phyloP scores from a whole-genome alignment of 1,140 invertebrate species.

The Papilio aristodemus region DNA sequence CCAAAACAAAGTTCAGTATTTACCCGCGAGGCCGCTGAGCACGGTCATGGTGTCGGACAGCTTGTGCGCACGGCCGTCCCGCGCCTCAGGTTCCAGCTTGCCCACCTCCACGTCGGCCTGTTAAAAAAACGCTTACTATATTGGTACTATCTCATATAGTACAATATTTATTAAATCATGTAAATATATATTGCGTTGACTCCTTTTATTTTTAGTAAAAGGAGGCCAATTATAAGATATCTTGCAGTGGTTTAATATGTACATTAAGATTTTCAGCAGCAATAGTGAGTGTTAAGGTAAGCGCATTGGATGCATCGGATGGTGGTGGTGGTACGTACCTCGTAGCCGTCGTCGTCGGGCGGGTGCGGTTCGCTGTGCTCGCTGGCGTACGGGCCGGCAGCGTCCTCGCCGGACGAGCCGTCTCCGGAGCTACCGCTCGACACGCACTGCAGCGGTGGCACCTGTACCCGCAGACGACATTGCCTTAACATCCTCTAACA shows the following conservation, averaged over 20 bases:
- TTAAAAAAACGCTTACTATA: constrained; percentile 32
- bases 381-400: constrained; percentile 70
- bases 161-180: too few species aligned
- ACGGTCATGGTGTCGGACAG: constrained; percentile 52
- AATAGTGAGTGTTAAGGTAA: too few species aligned
- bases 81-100: constrained; percentile 52
- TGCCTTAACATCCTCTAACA: constrained; percentile 7
- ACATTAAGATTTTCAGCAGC: too few species aligned
- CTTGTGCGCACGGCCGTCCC: constrained; percentile 47
- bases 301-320: too few species aligned
- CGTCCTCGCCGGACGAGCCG: constrained; percentile 80
- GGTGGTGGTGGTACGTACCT: constrained; percentile 50
- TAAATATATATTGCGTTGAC: too few species aligned
- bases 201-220: too few species aligned
- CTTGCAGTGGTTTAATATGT: too few species aligned
- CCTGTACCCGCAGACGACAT: constrained; percentile 44
- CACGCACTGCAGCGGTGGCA: constrained; percentile 61
- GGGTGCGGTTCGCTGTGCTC: constrained; percentile 71
- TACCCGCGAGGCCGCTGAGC: constrained; percentile 46
- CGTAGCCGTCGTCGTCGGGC: constrained; percentile 84
- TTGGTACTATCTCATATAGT: too few species aligned
- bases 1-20: constrained; percentile 21
- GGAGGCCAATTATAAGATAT: too few species aligned
- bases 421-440: constrained; percentile 64
- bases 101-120: constrained; percentile 72